phyloP scores from a whole-genome alignment of 1,140 invertebrate species.

The Apis florea region DNA sequence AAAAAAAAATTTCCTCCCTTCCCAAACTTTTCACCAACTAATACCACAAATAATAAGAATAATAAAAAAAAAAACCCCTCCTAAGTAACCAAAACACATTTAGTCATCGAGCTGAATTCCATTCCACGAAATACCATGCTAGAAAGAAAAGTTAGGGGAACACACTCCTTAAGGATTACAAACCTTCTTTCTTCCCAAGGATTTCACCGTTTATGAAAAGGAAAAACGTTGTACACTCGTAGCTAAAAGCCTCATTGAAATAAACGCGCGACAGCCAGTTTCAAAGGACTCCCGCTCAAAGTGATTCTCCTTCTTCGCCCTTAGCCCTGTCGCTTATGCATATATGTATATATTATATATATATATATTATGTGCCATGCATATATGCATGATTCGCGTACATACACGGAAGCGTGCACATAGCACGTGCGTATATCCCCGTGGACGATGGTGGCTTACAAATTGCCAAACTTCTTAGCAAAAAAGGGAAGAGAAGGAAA shows the following conservation, averaged over 20 bases:
- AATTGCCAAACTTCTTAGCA: conserved; percentile 62
- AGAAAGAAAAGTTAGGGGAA: neutral
- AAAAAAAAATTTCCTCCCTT: too few relatives aligned
- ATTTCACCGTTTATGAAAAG: neutral
- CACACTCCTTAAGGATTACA: neutral
- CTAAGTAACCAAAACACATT: too few relatives aligned
- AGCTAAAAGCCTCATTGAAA: neutral
- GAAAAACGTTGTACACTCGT: neutral
- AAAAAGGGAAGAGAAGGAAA: conserved; percentile 15
- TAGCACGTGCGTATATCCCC: conserved; percentile 40
- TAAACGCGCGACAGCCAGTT: conserved; percentile 23
- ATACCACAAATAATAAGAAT: too few relatives aligned
- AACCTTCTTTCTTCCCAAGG: neutral
- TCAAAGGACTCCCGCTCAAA: conserved; percentile 18
- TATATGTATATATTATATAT: conserved; percentile 10
- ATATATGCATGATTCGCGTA: conserved; percentile 47
- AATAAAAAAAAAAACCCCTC: too few relatives aligned
- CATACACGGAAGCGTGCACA: conserved; percentile 14
- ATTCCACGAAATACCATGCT: neutral
- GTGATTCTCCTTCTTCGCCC: conserved; percentile 34
- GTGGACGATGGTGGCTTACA: conserved; percentile 57
- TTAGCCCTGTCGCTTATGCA: conserved; percentile 21
- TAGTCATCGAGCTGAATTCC: neutral
- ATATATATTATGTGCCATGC: conserved; percentile 47
- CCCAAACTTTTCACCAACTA: neutral